A percentile compares a stretch with the other conserved stretches of the same genome.
Conservation (phyloP, 2,888 invertebrate species). For the Xanthorhoe spadicearia region DNA sequence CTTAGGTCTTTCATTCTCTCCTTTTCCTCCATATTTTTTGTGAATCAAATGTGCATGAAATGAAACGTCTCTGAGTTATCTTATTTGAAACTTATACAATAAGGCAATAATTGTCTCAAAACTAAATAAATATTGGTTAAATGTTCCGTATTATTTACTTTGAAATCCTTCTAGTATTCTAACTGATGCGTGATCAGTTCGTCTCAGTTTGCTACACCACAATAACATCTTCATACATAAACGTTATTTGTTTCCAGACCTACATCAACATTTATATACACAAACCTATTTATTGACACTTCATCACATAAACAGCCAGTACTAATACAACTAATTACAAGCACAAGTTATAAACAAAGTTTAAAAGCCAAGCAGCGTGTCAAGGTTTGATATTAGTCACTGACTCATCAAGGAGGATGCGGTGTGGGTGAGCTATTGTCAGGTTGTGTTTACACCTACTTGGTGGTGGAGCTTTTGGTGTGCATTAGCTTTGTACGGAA, state of each 20-base stretch:
- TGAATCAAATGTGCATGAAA: too few species aligned
- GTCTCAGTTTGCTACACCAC: too few species aligned
- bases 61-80: too few species aligned
- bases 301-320: neutral
- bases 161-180: too few species aligned
- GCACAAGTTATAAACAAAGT: constrained; percentile 14
- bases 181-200: too few species aligned
- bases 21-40: too few species aligned
- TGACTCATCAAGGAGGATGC: constrained; percentile 24
- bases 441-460: constrained; percentile 36
- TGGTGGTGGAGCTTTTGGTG: constrained; percentile 25
- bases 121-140: too few species aligned
- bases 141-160: too few species aligned
- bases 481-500: constrained; percentile 17
- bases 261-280: neutral
- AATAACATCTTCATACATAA: too few species aligned
- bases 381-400: constrained; percentile 18
- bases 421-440: constrained; percentile 27
- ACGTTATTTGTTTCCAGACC: neutral
- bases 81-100: too few species aligned
- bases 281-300: neutral
- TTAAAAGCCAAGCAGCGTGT: constrained; percentile 18
- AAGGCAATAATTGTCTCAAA: too few species aligned
- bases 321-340: constrained; percentile 17
- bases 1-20: too few species aligned